Conservation (phyloP, 2,113 vertebrate genomes). For the Acinonyx jubatus region DNA sequence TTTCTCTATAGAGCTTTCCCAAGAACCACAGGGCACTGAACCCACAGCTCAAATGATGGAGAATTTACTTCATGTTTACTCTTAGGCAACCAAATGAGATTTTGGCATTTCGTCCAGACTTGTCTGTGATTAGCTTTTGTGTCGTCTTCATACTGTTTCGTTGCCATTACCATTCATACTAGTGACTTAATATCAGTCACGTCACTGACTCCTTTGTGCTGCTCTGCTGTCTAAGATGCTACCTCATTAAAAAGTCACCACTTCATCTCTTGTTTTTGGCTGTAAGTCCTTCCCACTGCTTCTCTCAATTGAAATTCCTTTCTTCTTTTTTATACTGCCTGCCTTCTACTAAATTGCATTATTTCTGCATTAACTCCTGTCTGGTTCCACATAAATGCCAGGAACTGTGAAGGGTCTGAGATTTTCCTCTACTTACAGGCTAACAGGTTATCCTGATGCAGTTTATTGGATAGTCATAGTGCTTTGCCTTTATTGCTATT, state of each 20-base stretch:
- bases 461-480: neutral
- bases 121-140: slow-evolving; percentile 20
- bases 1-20: slow-evolving; percentile 34
- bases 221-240: neutral
- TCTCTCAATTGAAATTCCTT: neutral
- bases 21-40: slow-evolving; percentile 31
- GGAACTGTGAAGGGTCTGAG: slow-evolving; percentile 16
- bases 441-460: slow-evolving; percentile 3
- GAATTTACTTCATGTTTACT: slow-evolving; percentile 3
- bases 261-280: slow-evolving; percentile 1
- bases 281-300: neutral
- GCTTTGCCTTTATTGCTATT: slow-evolving; percentile 5
- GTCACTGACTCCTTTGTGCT: slow-evolving; percentile 30
- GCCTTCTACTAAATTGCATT: slow-evolving; percentile 6
- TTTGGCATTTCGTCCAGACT: neutral
- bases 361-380: neutral
- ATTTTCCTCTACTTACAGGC: neutral
- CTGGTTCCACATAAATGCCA: neutral
- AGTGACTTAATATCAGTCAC: neutral
- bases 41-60: neutral
- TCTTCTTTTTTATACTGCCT: neutral
- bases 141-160: slow-evolving; percentile 32
- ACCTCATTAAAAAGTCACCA: slow-evolving; percentile 37
- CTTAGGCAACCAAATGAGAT: neutral
- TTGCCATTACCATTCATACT: neutral